Base-by-base conservation (phyloP, 2,888 invertebrate genomes). In the Apamea sordens region DNA sequence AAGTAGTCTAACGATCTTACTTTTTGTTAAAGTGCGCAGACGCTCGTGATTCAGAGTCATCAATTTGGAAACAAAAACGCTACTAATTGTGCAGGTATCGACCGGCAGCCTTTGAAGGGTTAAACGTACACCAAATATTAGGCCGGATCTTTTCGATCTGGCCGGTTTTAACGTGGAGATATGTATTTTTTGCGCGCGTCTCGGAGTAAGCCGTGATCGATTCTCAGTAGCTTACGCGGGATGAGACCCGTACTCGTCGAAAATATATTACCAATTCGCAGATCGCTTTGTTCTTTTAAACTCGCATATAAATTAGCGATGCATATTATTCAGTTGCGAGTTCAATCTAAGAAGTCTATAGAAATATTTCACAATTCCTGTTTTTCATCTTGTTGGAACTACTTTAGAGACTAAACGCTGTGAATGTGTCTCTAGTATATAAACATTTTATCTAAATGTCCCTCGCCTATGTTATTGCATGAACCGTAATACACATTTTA, bases 161-260 rank as follows among this genome's bases (percentile, higher is more conserved):
- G 89, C 87, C 87, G 88, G 90, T 88, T 91, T 92, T 87, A 89
- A 88, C 80, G 90, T 87, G 76, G 84, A 88, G 87, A 86, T 88
- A 89, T 90, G 88, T 89, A 77, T 89, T 91, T 93, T 93, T 92
- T 92, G 91, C 86, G 75, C 84, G 88, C 84, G 87, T 81, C 88
- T 89, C 85, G 87, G 86, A 88, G 87, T 89, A 88, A 86, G 82
- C 88, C 78, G 88, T 91, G 92, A 92, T 93, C 92, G 92, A 92
- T 93, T 93, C 92, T 88, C 91, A 89, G 92, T 91, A 92, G 90
- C 91, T 89, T 91, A 88, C 74, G 72, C 83, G 72, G 74, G 79
- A 86, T 81, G 82, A 81, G 84, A 85, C 83, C 86, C 82, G 86
- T 88, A 90, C 88, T 87, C 80, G 77, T 83, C 64, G 86, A 85